Evolutionary conservation across 92 coral and sea anemone genomes (phyloP), one percentile per base, ranked within the genome.

Genomic region (Porites lobata): DNA sequence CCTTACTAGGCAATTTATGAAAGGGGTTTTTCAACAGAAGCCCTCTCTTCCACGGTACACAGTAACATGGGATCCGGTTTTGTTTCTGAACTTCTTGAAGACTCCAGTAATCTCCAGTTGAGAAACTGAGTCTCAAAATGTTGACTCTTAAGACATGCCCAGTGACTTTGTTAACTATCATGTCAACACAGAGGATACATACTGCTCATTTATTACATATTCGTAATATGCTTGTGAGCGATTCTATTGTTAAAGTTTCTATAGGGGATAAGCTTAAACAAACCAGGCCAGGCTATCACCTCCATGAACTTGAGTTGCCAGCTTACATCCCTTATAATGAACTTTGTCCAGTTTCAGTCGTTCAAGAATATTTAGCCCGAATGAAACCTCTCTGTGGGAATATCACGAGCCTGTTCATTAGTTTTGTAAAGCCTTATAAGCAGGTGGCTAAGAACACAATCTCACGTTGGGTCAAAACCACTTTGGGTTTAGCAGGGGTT

Each of bases 251-350:
- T 18, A 83, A 82, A 62, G 19, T 91, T 79, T 71, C 88, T 73
- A 54, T 91, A 22, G 89, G 91, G 65, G 89, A 86, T 65, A 82
- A 53, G 73, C 18, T 90, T 1, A 89, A 92, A 76, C 95, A 92
- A 47, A 86, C 86, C 26, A 81, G 72, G 68, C 90, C 93, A 63
- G 90, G 90, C n/a, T 69, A 72, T 59, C 91, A 89, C 18, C 65
- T 82, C 5, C 84, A 89, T 22, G 89, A 86, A 73, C 59, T 82
- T n/a, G 89, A 78, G 3, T 78, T 78, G n/a, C 82, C 70, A 78
- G 70, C 69, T 32, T 58, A 76, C 57, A 14, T 18, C 13, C 70
- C 70, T 77, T n/a, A 61, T 63, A 9, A 78, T 17, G 9, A 64
- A 3, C 72, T 78, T 17, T 78, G 82, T 63, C 82, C 62, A 59